Conservation (phyloP, 2,113 vertebrate genomes). For the Monarcha castaneiventris region DNA sequence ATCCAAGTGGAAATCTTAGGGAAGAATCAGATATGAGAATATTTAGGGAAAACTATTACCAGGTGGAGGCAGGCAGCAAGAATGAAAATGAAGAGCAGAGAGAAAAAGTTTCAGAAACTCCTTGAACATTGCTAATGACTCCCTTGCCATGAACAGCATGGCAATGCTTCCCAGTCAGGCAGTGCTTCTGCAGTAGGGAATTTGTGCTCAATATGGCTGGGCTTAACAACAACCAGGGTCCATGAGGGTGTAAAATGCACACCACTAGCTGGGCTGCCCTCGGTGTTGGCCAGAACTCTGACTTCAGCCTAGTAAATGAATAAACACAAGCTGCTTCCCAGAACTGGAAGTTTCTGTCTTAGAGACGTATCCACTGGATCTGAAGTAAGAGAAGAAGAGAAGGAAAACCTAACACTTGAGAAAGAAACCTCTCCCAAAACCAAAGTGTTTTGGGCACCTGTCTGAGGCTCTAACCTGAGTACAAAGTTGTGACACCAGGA, state of each 20-base stretch:
- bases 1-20: not conserved
- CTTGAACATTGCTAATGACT: not conserved
- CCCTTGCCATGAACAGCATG: not conserved
- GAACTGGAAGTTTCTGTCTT: not conserved
- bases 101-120: not conserved
- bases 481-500: not conserved
- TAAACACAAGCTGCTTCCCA: not conserved
- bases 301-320: not conserved
- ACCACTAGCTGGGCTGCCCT: not conserved
- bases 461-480: not conserved
- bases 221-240: not conserved
- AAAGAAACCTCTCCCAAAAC: not conserved
- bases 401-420: not conserved
- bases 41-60: not conserved
- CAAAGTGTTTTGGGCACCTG: not conserved
- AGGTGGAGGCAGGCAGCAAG: not conserved
- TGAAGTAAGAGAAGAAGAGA: not conserved
- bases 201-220: not conserved
- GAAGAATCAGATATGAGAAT: not conserved
- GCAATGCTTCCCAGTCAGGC: not conserved
- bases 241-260: fast-evolving
- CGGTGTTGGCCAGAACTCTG: not conserved
- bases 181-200: not conserved
- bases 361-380: not conserved
- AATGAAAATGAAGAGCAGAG: not conserved